Evolutionary conservation across 1,140 invertebrate genomes (phyloP).

Genomic region (Drosophila orosa): DNA sequence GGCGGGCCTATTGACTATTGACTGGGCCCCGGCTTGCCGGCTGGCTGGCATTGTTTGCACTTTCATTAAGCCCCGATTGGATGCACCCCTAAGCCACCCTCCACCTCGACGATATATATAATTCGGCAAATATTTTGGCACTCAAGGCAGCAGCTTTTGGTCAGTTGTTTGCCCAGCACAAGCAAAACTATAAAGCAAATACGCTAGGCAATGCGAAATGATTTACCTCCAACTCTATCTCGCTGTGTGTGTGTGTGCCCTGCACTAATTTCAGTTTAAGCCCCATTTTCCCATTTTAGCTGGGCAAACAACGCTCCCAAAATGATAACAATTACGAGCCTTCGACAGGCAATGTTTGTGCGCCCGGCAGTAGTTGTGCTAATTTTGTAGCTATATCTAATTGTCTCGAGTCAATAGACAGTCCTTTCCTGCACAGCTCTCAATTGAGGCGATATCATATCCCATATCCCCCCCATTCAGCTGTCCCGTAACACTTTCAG

Average conservation of each 20-base stretch:
- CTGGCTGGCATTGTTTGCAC: conserved; percentile 56
- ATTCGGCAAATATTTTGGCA: conserved; percentile 71
- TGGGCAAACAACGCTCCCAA: conserved; percentile 56
- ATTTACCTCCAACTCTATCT: conserved; percentile 24
- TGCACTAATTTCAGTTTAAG: conserved; percentile 49
- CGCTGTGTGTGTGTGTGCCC: conserved; percentile 6
- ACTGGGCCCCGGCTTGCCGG: conserved; percentile 13
- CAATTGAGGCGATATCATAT: conserved; percentile 21
- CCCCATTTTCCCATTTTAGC: conserved; percentile 64
- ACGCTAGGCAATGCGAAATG: conserved; percentile 26
- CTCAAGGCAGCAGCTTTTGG: conserved; percentile 69
- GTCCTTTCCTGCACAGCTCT: conserved; percentile 18
- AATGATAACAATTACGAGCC: conserved; percentile 58
- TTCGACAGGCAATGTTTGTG: conserved; percentile 1
- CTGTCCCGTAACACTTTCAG: conserved; percentile 5
- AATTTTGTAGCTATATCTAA: conserved; percentile 55
- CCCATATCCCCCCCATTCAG: background rate
- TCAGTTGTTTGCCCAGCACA: conserved; percentile 39
- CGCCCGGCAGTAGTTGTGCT: conserved; percentile 45
- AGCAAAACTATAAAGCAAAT: conserved; percentile 64
- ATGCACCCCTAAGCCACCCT: conserved; percentile 12
- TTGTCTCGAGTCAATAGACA: conserved; percentile 53
- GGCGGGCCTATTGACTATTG: conserved; percentile 22
- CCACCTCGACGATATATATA: conserved; percentile 23
- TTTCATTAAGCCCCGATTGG: conserved; percentile 63